A percentile compares a stretch with the other conserved stretches of the same genome.
These are phyloP conservation scores for Enteromius anoplus DNA, from an alignment of 2,797 vertebrate genomes.

Conservation along the genomic window DNA sequence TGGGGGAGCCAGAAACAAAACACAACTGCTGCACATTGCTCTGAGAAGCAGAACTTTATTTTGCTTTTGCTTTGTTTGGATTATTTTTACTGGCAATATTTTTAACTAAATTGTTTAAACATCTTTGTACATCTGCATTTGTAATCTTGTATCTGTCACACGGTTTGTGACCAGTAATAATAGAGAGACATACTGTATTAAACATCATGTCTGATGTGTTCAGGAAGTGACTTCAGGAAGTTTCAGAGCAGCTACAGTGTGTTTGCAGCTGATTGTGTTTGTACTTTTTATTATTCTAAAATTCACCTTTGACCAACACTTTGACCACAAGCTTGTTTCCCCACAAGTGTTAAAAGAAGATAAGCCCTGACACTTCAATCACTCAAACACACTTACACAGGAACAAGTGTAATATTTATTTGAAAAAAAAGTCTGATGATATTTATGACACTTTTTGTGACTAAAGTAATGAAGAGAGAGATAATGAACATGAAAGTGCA, in stretches of 20 bases:
- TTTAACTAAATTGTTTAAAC: too few species aligned
- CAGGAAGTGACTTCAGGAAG: slow-evolving; percentile 6
- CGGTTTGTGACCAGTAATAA: not conserved
- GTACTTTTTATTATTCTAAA: too few species aligned
- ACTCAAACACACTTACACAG: not conserved
- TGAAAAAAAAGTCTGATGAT: not conserved
- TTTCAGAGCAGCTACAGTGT: not conserved
- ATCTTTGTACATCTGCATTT: too few species aligned
- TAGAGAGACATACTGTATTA: not conserved
- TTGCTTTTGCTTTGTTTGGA: not conserved
- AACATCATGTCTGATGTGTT: not conserved
- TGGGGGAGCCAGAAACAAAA: not conserved
- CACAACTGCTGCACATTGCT: not conserved
- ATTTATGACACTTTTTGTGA: not conserved
- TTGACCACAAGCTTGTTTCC: not conserved
- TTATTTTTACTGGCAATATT: too few species aligned
- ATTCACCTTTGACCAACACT: not conserved
- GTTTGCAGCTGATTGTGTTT: not conserved
- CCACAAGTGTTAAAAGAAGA: not conserved
- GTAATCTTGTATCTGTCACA: not conserved
- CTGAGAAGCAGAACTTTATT: not conserved
- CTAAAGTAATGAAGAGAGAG: too few species aligned
- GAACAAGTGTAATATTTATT: not conserved
- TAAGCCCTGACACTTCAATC: too few species aligned
- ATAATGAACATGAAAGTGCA: not conserved